Base-by-base conservation (phyloP, 2,888 invertebrate species). In the Xylocampa areola region DNA sequence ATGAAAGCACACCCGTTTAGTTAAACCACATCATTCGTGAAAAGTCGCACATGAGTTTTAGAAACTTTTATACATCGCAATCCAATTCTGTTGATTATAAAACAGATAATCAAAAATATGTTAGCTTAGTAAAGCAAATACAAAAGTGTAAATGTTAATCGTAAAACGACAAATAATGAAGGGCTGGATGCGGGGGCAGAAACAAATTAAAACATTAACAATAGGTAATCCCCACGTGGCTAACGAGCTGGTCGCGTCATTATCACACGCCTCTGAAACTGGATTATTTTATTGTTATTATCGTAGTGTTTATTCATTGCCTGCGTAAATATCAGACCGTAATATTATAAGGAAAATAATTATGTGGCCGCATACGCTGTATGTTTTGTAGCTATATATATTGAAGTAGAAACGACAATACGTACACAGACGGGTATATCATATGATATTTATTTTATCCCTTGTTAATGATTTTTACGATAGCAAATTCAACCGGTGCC, bases 131-230 rank as follows among this genome's bases (percentile, higher is more conserved):
- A 49, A 19, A 49, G 25, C 30, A 52, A 54, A 50, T 52, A 50
- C 50, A 68, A 45, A 53, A 54, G 49, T 54, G 47, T 58, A 54
- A 63, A 61, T 54, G 57, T 57, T 54, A 50, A 58, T 68, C 54
- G 58, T 66, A 70, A 66, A 71, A 55, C 68, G 48, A 40, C 43
- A 51, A 37, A 62, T 51, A 55, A 62, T 45, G 40, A 60, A 63
- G 50, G 48, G 61, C 51, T 51, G 61, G 69, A 72, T 73, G 65
- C 72, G 78, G 78, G 79, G 80, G 79, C 82, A 82, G 87, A 87
- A 83, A 88, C 89, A 90, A 92, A 92, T 92, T 91, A 90, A 91
- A 91, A 89, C 87, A 91, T 90, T 90, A 90, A 91, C 90, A 90
- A 90, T 91, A 90, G 88, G 87, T 89, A 88, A 91, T 91, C 89